A percentile compares a stretch with the other conserved stretches of the same genome.
Evolutionary conservation across 2,888 invertebrate genomes (phyloP).

Genomic region (Anthrax anthrax): DNA sequence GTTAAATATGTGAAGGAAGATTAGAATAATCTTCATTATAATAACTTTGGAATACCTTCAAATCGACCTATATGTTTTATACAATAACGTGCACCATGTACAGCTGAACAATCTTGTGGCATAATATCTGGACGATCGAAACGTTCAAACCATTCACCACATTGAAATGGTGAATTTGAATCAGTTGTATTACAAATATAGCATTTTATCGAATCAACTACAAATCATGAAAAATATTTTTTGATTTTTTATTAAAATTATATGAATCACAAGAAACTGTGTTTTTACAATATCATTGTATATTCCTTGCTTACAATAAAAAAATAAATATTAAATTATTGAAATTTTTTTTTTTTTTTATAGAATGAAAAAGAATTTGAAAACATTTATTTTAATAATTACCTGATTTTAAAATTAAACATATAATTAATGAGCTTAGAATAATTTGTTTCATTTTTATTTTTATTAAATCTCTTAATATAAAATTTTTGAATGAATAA

Average conservation of each 20-base stretch:
- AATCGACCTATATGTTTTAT: slow-evolving; percentile 85
- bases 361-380: too few relatives aligned
- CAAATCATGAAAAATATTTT: not conserved
- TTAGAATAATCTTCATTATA: too few relatives aligned
- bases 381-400: too few relatives aligned
- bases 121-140: slow-evolving; percentile 47
- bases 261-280: too few relatives aligned
- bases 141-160: slow-evolving; percentile 60
- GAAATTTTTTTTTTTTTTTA: too few relatives aligned
- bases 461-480: not conserved
- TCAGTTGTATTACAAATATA: slow-evolving; percentile 82
- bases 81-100: slow-evolving; percentile 78
- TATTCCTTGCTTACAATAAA: not conserved
- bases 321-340: too few relatives aligned
- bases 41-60: slow-evolving; percentile 55
- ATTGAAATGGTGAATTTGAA: slow-evolving; percentile 61
- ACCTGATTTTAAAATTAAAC: slow-evolving; percentile 7
- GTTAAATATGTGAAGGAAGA: too few relatives aligned
- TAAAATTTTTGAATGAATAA: not conserved
- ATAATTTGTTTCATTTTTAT: not conserved
- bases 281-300: not conserved
- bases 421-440: slow-evolving; percentile 2
- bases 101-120: slow-evolving; percentile 57
- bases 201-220: slow-evolving; percentile 58
- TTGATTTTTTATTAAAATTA: too few relatives aligned